A percentile compares a stretch with the other conserved stretches of the same genome.
Evolutionary conservation across 2,113 vertebrate genomes (phyloP).

Genomic region (Dendrocopos noguchii): DNA sequence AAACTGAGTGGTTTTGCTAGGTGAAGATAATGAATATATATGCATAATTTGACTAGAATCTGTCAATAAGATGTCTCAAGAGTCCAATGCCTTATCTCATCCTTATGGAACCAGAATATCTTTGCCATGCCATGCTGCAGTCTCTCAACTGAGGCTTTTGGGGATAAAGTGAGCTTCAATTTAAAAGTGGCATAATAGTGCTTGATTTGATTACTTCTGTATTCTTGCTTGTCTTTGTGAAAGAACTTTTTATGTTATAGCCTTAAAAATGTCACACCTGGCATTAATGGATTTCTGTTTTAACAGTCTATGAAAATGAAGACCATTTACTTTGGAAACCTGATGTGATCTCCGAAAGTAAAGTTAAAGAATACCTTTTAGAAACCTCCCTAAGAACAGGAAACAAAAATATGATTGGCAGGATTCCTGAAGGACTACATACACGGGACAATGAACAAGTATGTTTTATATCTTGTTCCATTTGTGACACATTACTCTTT

Average conservation of each 20-base stretch:
- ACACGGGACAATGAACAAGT: conserved; percentile 94
- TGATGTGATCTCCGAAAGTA: conserved; percentile 85
- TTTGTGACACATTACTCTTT: not conserved
- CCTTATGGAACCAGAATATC: not conserved
- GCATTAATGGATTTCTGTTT: conserved; percentile 31
- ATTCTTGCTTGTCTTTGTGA: not conserved
- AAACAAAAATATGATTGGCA: conserved; percentile 78
- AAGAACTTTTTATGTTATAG: not conserved
- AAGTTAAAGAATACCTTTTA: conserved; percentile 89
- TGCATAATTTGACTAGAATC: not conserved
- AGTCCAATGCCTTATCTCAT: not conserved
- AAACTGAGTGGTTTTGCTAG: not conserved
- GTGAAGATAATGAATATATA: not conserved
- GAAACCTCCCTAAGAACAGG: conserved; percentile 84
- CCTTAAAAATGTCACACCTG: not conserved
- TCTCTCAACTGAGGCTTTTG: not conserved
- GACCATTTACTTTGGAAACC: conserved; percentile 96
- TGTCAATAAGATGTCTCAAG: not conserved
- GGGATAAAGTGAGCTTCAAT: not conserved
- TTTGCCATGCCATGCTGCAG: not conserved
- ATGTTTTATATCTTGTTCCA: not conserved
- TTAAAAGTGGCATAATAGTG: not conserved
- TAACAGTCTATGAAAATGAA: conserved; percentile 89
- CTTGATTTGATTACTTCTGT: not conserved
- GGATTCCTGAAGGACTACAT: conserved; percentile 80